Percentiles rank a stretch among this genome's conserved stretches.
phyloP scores from a whole-genome alignment of 2,888 invertebrate species.

The Drosophila fulvimacula region DNA sequence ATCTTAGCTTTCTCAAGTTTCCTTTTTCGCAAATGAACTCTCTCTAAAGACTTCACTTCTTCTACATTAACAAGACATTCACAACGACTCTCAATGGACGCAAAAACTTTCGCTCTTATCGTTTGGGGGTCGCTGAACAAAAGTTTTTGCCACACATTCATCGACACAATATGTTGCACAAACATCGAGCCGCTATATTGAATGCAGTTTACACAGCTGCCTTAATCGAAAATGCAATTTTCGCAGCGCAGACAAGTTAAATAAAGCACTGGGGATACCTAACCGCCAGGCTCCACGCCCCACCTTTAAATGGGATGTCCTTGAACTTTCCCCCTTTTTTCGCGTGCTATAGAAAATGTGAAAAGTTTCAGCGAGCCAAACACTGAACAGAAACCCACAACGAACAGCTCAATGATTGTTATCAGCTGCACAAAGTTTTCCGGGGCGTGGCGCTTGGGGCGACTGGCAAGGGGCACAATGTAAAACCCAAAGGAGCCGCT shows the following conservation, averaged over 20 bases:
- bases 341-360: constrained; percentile 45
- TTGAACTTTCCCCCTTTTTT: constrained; percentile 69
- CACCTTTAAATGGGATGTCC: constrained; percentile 47
- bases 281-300: neutral
- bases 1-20: neutral
- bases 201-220: constrained; percentile 59
- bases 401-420: constrained; percentile 61
- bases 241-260: constrained; percentile 50
- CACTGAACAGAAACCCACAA: constrained; percentile 6
- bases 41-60: constrained; percentile 3
- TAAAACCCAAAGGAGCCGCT: constrained; percentile 16
- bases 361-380: constrained; percentile 31
- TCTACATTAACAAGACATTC: constrained; percentile 7
- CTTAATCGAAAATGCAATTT: constrained; percentile 76
- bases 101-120: constrained; percentile 48
- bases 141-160: constrained; percentile 35
- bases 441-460: constrained; percentile 1
- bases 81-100: constrained; percentile 4
- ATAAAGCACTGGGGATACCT: constrained; percentile 42
- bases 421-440: constrained; percentile 69
- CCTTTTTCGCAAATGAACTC: neutral
- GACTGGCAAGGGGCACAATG: neutral
- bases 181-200: constrained; percentile 47
- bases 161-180: constrained; percentile 2
- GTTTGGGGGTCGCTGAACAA: constrained; percentile 14